A percentile compares a stretch with the other conserved stretches of the same genome.
phyloP scores from a whole-genome alignment of 2,113 vertebrate genomes.

The Mastomys coucha region DNA sequence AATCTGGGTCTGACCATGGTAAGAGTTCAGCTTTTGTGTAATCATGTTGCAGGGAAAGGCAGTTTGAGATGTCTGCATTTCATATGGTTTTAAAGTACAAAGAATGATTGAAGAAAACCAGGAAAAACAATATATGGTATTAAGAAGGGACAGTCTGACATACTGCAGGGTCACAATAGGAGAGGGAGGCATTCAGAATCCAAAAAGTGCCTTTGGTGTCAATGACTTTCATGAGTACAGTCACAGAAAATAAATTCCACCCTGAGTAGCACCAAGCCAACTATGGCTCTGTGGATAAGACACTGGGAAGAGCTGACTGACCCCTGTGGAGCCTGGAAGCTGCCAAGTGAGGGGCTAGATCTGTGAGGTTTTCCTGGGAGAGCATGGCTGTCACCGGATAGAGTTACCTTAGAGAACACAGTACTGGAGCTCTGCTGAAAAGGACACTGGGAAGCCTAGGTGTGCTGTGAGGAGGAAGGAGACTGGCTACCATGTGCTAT shows the following conservation, averaged over 20 bases:
- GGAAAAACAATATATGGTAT: background rate
- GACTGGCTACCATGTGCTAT: background rate
- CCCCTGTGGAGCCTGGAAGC: accelerated
- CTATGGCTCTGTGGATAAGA: background rate
- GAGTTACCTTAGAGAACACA: background rate
- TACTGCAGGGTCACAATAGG: background rate
- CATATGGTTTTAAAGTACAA: background rate
- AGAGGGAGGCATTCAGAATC: background rate
- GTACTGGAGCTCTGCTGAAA: accelerated
- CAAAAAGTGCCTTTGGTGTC: background rate
- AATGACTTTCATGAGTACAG: too few relatives aligned
- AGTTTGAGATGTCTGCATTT: accelerated
- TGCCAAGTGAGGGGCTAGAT: background rate
- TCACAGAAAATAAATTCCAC: accelerated
- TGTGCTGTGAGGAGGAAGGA: too few relatives aligned
- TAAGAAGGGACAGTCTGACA: background rate
- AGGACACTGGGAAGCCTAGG: too few relatives aligned
- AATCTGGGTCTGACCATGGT: background rate
- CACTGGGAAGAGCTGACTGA: background rate
- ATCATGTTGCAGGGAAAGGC: background rate
- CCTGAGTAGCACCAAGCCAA: background rate
- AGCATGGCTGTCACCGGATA: background rate
- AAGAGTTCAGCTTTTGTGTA: background rate
- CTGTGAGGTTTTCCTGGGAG: background rate
- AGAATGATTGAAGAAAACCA: background rate